Evolutionary conservation across 2,797 vertebrate species (phyloP), one percentile per base, ranked within the genome.

Genomic region (Mormyrops boulengeri): DNA sequence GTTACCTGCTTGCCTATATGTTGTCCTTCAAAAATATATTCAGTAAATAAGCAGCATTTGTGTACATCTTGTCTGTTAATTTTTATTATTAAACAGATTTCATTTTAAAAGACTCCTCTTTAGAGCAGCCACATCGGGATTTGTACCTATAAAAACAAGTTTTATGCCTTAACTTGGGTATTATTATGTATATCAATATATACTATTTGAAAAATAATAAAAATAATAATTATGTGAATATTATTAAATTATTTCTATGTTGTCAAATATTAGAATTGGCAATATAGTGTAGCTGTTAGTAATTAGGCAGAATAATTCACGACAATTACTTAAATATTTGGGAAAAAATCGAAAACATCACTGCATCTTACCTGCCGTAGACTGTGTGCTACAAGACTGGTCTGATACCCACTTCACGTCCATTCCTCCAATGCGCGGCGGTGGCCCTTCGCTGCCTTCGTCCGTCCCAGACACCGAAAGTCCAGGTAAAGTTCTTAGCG

Each of bases 401-500:
- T 96, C 95, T 14, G 95, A 90, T 69, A 94, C 95, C 94, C 97
- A 96, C 88, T 95, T 93, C 90, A 95, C 91, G 89, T 95, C 95
- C 90, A 95, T 90, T 88, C 95, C 95, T 85, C 95, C 93, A 0
- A 92, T 52, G 55, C 94, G 92, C 89, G 90, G 89, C 91, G 93
- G 92, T 44, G 89, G 91, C 1, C 90, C 93, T 88, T 92, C 94
- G 92, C 88, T 90, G n/a, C 93, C 92, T 22, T 95, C 94, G 0
- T 91, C 92, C 62, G 95, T 88, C 30, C 92, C 95, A 0, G 95
- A n/a, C 8, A 95, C 89, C 88, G 94, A 92, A 55, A 97, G 93
- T 34, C 96, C 95, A 0, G 97, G 95, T 90, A 98, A 93, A 8
- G 97, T 94, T 57, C 97, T 94, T 89, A 98, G 95, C 0, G 97